Evolutionary conservation across 2,888 invertebrate species (phyloP).

Genomic region (Conistra vaccinii): DNA sequence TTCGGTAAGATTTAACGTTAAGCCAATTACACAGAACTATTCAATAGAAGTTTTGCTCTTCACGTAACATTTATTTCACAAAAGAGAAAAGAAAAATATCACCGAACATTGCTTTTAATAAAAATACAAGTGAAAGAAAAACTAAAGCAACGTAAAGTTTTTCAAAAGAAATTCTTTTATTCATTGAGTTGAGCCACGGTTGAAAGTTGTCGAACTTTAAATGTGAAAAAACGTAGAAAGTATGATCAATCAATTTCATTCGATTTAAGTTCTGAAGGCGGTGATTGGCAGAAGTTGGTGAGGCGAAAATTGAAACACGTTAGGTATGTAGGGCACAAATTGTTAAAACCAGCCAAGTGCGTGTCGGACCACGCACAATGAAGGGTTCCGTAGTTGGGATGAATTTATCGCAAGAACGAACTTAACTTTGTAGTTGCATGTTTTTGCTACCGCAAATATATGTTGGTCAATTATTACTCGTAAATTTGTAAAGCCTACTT

Average conservation of each 20-base stretch:
- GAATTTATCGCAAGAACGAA: too few species aligned
- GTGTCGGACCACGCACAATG: too few species aligned
- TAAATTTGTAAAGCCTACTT: too few species aligned
- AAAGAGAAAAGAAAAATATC: slow-evolving; percentile 21
- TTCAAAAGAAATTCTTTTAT: slow-evolving; percentile 72
- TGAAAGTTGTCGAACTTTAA: slow-evolving; percentile 67
- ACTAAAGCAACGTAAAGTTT: slow-evolving; percentile 58
- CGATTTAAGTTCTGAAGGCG: slow-evolving; percentile 69
- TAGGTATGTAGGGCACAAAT: not conserved
- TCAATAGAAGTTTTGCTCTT: slow-evolving; percentile 18
- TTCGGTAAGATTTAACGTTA: not conserved
- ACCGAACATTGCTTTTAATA: slow-evolving; percentile 39
- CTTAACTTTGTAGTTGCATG: too few species aligned
- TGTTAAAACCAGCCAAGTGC: not conserved
- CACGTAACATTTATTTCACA: slow-evolving; percentile 27
- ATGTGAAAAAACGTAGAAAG: slow-evolving; percentile 68
- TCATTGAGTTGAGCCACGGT: slow-evolving; percentile 67
- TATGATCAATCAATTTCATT: slow-evolving; percentile 80
- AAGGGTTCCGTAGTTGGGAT: too few species aligned
- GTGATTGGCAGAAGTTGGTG: slow-evolving; percentile 53
- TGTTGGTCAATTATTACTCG: too few species aligned
- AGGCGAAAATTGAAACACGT: slow-evolving; percentile 17
- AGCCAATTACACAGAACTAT: slow-evolving; percentile 24
- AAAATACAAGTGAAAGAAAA: slow-evolving; percentile 54
- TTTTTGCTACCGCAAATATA: too few species aligned